A percentile compares a stretch with the other conserved stretches of the same genome.
Conservation (phyloP, 1,140 invertebrate genomes). For the Drosophila lacteicornis region DNA sequence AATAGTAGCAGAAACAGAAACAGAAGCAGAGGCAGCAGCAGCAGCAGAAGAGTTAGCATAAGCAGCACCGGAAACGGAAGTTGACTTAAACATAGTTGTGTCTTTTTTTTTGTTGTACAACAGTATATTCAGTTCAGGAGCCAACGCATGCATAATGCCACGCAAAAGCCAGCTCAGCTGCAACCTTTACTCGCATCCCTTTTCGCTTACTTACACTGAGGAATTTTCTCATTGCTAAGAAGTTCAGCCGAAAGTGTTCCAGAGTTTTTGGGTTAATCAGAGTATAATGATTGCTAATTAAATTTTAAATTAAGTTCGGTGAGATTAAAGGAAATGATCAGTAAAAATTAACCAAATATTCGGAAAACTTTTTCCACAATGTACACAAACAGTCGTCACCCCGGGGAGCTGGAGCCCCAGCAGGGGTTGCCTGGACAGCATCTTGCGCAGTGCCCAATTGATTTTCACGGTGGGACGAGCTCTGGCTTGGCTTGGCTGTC, state of each 20-base stretch:
- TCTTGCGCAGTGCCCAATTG: conserved; percentile 53
- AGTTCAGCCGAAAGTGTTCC: neutral
- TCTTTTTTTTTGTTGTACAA: conserved; percentile 5
- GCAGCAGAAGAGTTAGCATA: conserved; percentile 26
- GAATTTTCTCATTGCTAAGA: no score
- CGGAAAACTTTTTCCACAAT: conserved; percentile 1
- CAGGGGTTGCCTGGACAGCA: conserved; percentile 24
- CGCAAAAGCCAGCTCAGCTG: conserved; percentile 23
- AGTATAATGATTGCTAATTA: neutral
- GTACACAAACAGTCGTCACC: conserved; percentile 34
- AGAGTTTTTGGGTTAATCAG: neutral
- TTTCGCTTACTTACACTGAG: conserved; percentile 9
- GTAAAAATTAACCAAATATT: neutral
- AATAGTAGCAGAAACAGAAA: conserved; percentile 18
- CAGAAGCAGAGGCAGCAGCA: neutral
- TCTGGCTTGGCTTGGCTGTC: conserved; percentile 31
- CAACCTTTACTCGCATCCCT: conserved; percentile 14
- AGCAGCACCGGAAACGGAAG: conserved; percentile 41
- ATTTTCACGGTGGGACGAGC: conserved; percentile 33
- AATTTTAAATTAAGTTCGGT: neutral
- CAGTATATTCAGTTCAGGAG: conserved; percentile 19
- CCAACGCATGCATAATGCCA: conserved; percentile 43
- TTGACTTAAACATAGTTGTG: conserved; percentile 29
- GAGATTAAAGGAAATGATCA: neutral
- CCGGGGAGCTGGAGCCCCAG: conserved; percentile 6